A percentile compares a stretch with the other conserved stretches of the same genome.
These are phyloP conservation scores for Pycnonotus jocosus DNA, from an alignment of 2,113 vertebrate species.

Conservation along the genomic window DNA sequence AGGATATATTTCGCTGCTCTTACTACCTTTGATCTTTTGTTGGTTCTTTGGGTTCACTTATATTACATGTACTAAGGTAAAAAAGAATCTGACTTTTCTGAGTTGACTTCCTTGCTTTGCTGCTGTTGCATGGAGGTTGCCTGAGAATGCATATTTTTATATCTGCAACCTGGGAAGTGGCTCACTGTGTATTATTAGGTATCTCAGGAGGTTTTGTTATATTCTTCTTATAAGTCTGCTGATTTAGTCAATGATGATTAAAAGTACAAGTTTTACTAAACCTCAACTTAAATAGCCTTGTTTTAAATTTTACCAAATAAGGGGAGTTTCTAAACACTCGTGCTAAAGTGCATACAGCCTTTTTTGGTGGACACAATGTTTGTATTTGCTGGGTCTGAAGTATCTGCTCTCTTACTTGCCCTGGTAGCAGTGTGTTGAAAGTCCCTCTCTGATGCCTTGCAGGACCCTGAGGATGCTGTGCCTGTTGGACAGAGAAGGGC, in stretches of 20 bases:
- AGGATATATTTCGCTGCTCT: not conserved
- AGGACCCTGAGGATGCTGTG: constrained; percentile 85
- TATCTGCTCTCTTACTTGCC: not conserved
- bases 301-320: not conserved
- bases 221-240: not conserved
- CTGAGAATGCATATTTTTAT: not conserved
- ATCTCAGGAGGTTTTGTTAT: not conserved
- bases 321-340: not conserved
- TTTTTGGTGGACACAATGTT: not conserved
- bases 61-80: not conserved
- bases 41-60: not conserved
- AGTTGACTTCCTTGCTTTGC: not conserved
- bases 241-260: not conserved
- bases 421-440: not conserved
- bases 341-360: accelerated
- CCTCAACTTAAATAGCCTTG: not conserved
- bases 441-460: not conserved
- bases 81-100: not conserved
- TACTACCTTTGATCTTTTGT: not conserved
- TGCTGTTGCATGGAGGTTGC: not conserved
- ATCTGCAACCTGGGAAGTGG: not conserved
- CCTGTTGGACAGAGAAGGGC: constrained; percentile 78
- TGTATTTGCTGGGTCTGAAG: not conserved
- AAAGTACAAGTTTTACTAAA: not conserved
- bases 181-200: not conserved